These are phyloP conservation scores for Teleiodes luculella DNA, from an alignment of 2,888 invertebrate species.

Conservation along the genomic window DNA sequence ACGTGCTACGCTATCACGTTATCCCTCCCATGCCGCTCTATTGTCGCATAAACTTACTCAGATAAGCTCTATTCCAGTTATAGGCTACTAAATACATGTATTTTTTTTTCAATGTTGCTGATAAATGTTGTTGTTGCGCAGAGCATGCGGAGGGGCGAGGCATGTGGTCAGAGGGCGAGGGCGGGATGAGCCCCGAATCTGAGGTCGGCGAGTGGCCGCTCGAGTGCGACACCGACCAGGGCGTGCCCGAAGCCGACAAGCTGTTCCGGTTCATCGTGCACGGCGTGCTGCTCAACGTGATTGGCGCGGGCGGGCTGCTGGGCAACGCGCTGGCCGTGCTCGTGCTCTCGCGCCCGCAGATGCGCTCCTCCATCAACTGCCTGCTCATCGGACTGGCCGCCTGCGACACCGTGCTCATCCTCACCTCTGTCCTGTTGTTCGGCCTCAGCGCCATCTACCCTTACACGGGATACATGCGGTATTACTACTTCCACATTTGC, in stretches of 20 bases:
- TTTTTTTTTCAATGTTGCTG: too few species aligned
- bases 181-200: conserved; percentile 31
- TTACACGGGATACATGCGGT: conserved; percentile 86
- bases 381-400: conserved; percentile 94
- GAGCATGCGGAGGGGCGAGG: conserved; percentile 10
- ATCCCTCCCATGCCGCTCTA: too few species aligned
- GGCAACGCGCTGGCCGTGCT: conserved; percentile 95
- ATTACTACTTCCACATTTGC: conserved; percentile 88
- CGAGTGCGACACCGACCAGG: conserved; percentile 59
- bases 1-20: too few species aligned
- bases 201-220: conserved; percentile 34
- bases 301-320: conserved; percentile 90
- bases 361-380: conserved; percentile 97
- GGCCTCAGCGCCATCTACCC: conserved; percentile 92
- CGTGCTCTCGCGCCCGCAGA: conserved; percentile 93
- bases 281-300: conserved; percentile 88
- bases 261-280: conserved; percentile 89
- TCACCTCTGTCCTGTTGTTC: conserved; percentile 91
- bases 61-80: too few species aligned
- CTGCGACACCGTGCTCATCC: conserved; percentile 94
- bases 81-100: too few species aligned
- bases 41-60: too few species aligned
- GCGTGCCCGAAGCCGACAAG: conserved; percentile 67
- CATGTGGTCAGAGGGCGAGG: conserved; percentile 10
- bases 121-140: not conserved